Evolutionary conservation across 1,140 invertebrate genomes (phyloP).

Genomic region (Agraylea sexmaculata): DNA sequence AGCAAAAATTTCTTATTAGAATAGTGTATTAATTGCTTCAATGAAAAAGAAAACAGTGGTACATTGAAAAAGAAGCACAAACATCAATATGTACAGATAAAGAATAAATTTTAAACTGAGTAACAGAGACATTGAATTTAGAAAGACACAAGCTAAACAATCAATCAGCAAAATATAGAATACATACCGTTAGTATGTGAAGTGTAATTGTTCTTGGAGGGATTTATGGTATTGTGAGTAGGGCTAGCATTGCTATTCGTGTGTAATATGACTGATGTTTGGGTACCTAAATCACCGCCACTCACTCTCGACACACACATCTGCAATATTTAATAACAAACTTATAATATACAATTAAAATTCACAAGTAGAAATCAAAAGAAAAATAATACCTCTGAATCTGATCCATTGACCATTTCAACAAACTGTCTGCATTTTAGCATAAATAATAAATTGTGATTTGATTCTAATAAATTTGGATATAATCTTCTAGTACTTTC

Average conservation of each 20-base stretch:
- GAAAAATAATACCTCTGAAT: constrained; percentile 49
- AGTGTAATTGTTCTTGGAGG: constrained; percentile 13
- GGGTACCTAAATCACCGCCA: constrained; percentile 22
- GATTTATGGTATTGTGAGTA: constrained; percentile 31
- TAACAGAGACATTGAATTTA: too few species aligned
- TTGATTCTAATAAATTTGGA: constrained; percentile 79
- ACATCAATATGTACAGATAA: not conserved
- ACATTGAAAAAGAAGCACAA: not conserved
- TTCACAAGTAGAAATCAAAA: constrained; percentile 1
- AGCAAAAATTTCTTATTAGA: not conserved
- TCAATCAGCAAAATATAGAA: too few species aligned
- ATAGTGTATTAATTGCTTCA: not conserved
- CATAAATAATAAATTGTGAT: constrained; percentile 85
- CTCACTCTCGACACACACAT: constrained; percentile 24
- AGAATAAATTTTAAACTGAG: too few species aligned
- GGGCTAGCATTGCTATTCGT: constrained; percentile 25
- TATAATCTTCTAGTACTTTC: constrained; percentile 79
- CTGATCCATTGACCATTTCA: constrained; percentile 82
- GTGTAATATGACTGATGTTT: constrained; percentile 35
- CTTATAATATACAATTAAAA: constrained; percentile 1
- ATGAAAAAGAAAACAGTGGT: not conserved
- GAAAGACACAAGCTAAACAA: too few species aligned
- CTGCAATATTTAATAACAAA: constrained; percentile 15
- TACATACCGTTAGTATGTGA: constrained; percentile 28
- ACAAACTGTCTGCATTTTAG: constrained; percentile 96